A percentile compares a stretch with the other conserved stretches of the same genome.
Evolutionary conservation across 2,888 invertebrate genomes (phyloP).

Genomic region (Germaria angustata): DNA sequence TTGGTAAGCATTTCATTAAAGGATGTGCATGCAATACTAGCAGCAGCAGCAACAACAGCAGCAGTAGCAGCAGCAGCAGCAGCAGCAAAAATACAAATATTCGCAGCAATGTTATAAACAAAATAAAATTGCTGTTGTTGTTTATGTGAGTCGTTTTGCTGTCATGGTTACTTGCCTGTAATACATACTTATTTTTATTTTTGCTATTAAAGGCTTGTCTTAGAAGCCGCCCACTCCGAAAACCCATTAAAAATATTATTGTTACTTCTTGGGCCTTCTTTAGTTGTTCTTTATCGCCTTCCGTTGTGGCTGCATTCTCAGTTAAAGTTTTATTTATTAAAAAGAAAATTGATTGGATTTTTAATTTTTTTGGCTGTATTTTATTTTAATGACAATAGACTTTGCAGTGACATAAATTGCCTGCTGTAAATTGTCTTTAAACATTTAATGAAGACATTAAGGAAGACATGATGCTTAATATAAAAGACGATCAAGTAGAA

Average conservation of each 20-base stretch:
- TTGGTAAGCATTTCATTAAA: conserved; percentile 64
- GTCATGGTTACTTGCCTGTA: conserved; percentile 47
- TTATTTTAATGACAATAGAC: conserved; percentile 55
- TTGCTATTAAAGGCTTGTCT: conserved; percentile 53
- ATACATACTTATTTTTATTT: background rate
- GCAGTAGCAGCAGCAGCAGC: background rate
- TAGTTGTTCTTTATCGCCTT: background rate
- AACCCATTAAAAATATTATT: conserved; percentile 53
- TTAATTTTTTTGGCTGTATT: conserved; percentile 29
- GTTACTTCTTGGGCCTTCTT: conserved; percentile 12
- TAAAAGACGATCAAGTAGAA: background rate
- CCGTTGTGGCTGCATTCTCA: background rate
- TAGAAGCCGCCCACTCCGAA: conserved; percentile 56
- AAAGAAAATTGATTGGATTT: conserved; percentile 52
- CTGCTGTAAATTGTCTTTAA: conserved; percentile 42
- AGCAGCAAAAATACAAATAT: background rate
- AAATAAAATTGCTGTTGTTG: conserved; percentile 46
- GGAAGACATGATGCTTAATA: background rate
- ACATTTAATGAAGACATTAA: conserved; percentile 55
- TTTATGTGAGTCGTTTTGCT: conserved; percentile 36
- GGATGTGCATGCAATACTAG: conserved; percentile 46
- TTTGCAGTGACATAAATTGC: conserved; percentile 49
- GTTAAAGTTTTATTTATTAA: conserved; percentile 38
- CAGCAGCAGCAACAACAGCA: conserved; percentile 8
- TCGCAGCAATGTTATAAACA: conserved; percentile 1